Percentiles rank a stretch among this genome's conserved stretches.
phyloP scores from a whole-genome alignment of 2,113 vertebrate genomes.

The Craseonycteris thonglongyai region DNA sequence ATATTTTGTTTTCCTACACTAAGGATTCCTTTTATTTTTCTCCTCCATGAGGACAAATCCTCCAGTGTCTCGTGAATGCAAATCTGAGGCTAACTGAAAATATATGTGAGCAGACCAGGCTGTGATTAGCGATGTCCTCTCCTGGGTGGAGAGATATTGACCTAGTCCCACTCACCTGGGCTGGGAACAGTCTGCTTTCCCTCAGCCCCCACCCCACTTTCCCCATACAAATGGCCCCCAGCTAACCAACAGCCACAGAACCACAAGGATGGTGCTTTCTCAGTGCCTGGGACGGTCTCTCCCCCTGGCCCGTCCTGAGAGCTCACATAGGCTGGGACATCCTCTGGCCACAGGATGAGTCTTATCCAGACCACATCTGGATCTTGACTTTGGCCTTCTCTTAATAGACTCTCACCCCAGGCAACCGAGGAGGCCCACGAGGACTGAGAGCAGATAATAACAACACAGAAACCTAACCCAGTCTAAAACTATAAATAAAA shows the following conservation, averaged over 20 bases:
- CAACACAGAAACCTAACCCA: neutral
- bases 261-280: neutral
- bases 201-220: neutral
- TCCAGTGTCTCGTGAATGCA: neutral
- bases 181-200: neutral
- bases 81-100: neutral
- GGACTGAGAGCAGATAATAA: neutral
- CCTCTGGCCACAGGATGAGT: neutral
- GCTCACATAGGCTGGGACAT: neutral
- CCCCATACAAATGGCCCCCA: neutral
- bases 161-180: neutral
- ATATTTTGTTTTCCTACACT: neutral
- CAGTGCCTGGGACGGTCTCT: neutral
- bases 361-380: neutral
- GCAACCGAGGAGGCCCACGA: neutral
- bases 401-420: rapidly evolving
- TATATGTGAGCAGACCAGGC: neutral
- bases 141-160: rapidly evolving
- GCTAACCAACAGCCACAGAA: neutral
- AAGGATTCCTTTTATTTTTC: constrained; percentile 6
- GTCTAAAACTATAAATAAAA: neutral
- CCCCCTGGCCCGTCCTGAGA: neutral
- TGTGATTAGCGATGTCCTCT: neutral
- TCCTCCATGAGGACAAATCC: neutral
- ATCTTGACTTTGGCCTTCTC: neutral